Base-by-base conservation (phyloP, 2,113 vertebrate genomes). In the Nestor notabilis region DNA sequence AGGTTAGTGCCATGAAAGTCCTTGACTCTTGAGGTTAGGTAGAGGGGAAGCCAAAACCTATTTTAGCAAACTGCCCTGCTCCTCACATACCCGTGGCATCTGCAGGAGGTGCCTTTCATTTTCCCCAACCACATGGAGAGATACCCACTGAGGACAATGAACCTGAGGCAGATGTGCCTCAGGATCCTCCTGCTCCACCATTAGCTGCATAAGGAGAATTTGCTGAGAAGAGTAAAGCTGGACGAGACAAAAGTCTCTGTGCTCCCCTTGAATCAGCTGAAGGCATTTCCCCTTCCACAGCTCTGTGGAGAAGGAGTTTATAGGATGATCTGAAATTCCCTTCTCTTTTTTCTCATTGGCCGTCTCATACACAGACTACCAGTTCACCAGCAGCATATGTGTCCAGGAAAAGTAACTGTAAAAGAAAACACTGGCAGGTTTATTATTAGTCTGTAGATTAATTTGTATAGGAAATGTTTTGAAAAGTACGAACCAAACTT, bases 361-460 rank as follows among this genome's bases (percentile, higher is more conserved):
- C 41, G 10, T 77, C 58, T 69, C 63, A 76, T 47, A 61, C 1
- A 5, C 2, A 58, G 1, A 29, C 13, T 88, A 27, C 24, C 50
- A 53, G 64, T 23, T 63, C 72, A 81, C 41, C 35, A 63, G 81
- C 2, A 3, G 10, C 7, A 39, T 7, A 13, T 11, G 16, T 66
- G 46, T 31, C 55, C 43, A 60, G 68, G 55, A 86, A 75, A 89
- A 89, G 8, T 46, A 47, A 81, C 39, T 44, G 39, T 21, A 11
- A 81, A 90, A 64, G 37, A 84, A 94, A 95, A 64, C 19, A 68
- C 37, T 14, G 12, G 1, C 3, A 0, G 5, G 33, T 68, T 89
- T 87, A 60, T 93, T 84, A 47, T 79, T 81, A 64, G 87, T 95
- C 60, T 75, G 8, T 16, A 66, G 15, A 58, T 81, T 46, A 46